Evolutionary conservation across 2,113 vertebrate species (phyloP).

Genomic region (Neotoma lepida): DNA sequence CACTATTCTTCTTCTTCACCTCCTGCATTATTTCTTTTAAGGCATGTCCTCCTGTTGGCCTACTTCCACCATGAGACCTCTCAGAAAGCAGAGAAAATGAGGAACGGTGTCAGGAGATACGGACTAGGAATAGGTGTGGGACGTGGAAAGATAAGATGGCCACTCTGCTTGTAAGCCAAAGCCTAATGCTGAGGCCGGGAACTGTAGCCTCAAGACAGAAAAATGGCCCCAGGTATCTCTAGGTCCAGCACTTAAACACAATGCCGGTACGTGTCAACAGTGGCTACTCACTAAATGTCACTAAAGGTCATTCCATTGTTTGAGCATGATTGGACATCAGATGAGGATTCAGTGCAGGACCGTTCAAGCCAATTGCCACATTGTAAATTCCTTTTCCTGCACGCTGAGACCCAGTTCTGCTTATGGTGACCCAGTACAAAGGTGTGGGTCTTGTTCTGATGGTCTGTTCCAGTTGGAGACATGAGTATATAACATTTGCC

Average conservation of each 20-base stretch:
- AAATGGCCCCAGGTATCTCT: too few relatives aligned
- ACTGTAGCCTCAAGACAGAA: neutral
- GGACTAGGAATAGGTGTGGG: neutral
- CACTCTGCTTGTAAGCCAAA: neutral
- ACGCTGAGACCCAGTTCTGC: neutral
- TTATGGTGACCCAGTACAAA: rapidly evolving
- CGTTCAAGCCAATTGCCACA: rapidly evolving
- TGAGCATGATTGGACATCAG: neutral
- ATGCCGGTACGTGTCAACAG: rapidly evolving
- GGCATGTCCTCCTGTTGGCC: neutral
- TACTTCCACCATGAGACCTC: neutral
- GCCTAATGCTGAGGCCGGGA: neutral
- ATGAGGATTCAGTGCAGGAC: rapidly evolving
- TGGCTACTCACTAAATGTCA: neutral
- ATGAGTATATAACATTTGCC: rapidly evolving
- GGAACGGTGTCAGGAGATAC: rapidly evolving
- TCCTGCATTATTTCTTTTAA: neutral
- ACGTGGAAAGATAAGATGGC: rapidly evolving
- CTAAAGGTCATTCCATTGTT: neutral
- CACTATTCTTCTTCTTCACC: rapidly evolving
- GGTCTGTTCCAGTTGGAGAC: neutral
- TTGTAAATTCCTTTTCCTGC: neutral
- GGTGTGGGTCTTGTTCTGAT: rapidly evolving
- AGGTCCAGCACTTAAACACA: too few relatives aligned
- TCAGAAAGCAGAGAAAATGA: neutral